phyloP scores from a whole-genome alignment of 1,140 invertebrate genomes.

The Drosophila watanabei region DNA sequence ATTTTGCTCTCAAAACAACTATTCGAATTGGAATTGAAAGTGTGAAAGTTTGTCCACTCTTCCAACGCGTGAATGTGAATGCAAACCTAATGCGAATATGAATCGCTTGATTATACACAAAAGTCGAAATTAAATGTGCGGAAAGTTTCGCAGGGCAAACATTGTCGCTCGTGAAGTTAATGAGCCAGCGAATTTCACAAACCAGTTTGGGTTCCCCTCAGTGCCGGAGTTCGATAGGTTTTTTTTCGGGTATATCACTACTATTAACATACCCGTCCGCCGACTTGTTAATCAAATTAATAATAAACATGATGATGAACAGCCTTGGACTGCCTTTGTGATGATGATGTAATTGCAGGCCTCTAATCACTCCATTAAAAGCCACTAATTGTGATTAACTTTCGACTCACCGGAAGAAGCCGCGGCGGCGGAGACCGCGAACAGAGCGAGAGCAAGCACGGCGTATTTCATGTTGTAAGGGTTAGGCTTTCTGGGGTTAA shows the following conservation, averaged over 20 bases:
- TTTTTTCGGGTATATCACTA: conserved; percentile 10
- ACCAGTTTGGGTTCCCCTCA: conserved; percentile 27
- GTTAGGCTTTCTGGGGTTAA: background rate
- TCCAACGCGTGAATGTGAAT: background rate
- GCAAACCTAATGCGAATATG: conserved; percentile 15
- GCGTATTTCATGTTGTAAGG: conserved; percentile 61
- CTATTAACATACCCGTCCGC: conserved; percentile 41
- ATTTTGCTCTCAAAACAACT: background rate
- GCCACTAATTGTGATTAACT: conserved; percentile 9
- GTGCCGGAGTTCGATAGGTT: conserved; percentile 24
- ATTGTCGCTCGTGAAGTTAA: conserved; percentile 25
- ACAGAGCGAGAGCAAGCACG: conserved; percentile 59
- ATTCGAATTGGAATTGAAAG: background rate
- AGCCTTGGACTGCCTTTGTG: background rate
- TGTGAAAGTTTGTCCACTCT: conserved; percentile 41
- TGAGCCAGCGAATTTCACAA: conserved; percentile 46
- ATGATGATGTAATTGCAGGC: conserved; percentile 50
- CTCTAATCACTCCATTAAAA: conserved; percentile 6
- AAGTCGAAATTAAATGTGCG: conserved; percentile 22
- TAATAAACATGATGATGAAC: conserved; percentile 26
- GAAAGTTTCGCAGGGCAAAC: conserved; percentile 45
- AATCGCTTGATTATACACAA: conserved; percentile 26
- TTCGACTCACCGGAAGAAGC: conserved; percentile 69
- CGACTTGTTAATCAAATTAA: conserved; percentile 51
- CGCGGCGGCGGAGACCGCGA: conserved; percentile 47